phyloP scores from a whole-genome alignment of 2,888 invertebrate genomes.

The Priocnemis perturbator region DNA sequence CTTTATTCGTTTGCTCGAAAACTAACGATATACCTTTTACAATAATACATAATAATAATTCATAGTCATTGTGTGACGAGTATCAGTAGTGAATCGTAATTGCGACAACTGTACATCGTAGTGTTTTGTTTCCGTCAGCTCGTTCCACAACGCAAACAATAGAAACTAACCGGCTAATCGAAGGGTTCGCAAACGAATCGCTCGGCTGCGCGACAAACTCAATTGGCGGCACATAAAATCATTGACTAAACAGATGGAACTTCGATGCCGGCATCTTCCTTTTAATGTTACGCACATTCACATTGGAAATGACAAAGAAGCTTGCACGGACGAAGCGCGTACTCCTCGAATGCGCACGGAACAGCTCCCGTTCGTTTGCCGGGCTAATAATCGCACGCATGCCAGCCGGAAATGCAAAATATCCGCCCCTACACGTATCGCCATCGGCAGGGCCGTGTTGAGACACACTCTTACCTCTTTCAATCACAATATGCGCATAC shows the following conservation, averaged over 20 bases:
- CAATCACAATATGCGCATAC: too few species aligned
- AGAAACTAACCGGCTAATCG: constrained; percentile 17
- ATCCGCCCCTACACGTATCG: not conserved
- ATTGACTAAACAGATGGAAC: not conserved
- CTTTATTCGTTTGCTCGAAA: constrained; percentile 60
- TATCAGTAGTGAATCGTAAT: constrained; percentile 57
- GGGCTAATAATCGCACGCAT: not conserved
- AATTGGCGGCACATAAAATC: not conserved
- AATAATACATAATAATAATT: constrained; percentile 65
- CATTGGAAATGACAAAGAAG: constrained; percentile 13
- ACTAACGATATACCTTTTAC: constrained; percentile 61
- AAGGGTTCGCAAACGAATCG: not conserved
- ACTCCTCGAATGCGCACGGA: too few species aligned
- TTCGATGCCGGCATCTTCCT: not conserved
- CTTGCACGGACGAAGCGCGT: not conserved
- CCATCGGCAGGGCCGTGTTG: constrained; percentile 30
- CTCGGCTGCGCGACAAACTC: not conserved
- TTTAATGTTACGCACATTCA: constrained; percentile 5
- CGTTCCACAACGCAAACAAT: constrained; percentile 32
- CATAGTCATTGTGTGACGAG: constrained; percentile 55
- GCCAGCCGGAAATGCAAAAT: not conserved
- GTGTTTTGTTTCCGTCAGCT: constrained; percentile 21
- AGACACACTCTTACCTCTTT: constrained; percentile 30
- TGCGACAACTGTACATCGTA: constrained; percentile 60
- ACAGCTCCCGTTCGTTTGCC: too few species aligned